Evolutionary conservation across 2,113 vertebrate species (phyloP).

Genomic region (Mohoua ochrocephala): DNA sequence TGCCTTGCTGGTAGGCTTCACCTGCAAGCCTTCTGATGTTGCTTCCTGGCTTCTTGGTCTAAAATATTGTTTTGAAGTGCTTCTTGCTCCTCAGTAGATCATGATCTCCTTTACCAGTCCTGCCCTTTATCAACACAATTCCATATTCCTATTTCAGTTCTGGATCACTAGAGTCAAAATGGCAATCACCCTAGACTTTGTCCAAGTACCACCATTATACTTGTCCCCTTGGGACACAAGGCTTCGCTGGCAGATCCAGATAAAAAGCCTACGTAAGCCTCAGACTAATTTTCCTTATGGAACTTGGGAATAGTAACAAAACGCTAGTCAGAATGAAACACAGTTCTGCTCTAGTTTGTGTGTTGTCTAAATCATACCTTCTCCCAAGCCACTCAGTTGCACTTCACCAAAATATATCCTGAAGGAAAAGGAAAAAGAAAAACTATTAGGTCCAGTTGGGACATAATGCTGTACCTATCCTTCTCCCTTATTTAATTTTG

Average conservation of each 20-base stretch:
- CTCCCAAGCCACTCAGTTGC: constrained; percentile 92
- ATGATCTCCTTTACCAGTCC: background rate
- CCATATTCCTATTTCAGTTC: background rate
- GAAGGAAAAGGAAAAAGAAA: constrained; percentile 15
- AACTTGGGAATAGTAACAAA: background rate
- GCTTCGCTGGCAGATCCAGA: background rate
- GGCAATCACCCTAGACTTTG: background rate
- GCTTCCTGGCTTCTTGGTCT: background rate
- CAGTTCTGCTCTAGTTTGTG: background rate
- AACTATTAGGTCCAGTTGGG: background rate
- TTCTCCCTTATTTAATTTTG: background rate
- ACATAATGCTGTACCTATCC: background rate
- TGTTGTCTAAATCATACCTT: constrained; percentile 78
- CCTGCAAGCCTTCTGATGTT: background rate
- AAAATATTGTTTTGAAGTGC: background rate
- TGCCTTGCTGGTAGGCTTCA: background rate
- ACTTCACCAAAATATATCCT: constrained; percentile 99
- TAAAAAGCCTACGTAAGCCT: background rate
- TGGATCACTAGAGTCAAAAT: background rate
- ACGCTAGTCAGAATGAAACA: background rate
- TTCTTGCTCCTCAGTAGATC: background rate
- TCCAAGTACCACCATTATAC: background rate
- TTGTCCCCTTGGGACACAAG: background rate
- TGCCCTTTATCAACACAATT: background rate
- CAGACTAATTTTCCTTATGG: background rate